phyloP scores from a whole-genome alignment of 2,888 invertebrate genomes.

The Drosophila robusta region DNA sequence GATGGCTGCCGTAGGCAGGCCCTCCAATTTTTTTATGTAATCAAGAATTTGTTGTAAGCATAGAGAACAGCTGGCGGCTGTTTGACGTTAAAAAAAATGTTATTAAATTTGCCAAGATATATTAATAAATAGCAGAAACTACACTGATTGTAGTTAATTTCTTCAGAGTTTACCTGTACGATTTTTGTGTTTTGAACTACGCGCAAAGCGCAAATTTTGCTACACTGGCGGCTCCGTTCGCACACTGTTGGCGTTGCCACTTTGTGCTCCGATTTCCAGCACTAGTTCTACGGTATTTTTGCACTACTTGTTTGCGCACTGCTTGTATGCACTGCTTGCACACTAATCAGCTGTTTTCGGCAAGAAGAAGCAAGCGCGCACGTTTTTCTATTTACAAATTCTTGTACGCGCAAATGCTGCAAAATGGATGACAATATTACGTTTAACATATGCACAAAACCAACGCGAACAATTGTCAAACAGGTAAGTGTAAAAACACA shows the following conservation, averaged over 20 bases:
- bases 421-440: slow-evolving; percentile 68
- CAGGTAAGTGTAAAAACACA: slow-evolving; percentile 46
- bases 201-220: slow-evolving; percentile 7
- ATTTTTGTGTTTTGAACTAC: slow-evolving; percentile 12
- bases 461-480: slow-evolving; percentile 39
- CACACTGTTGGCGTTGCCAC: slow-evolving; percentile 10
- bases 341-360: slow-evolving; percentile 28
- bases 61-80: slow-evolving; percentile 31
- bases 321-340: slow-evolving; percentile 20
- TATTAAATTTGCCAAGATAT: slow-evolving; percentile 59
- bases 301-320: slow-evolving; percentile 8
- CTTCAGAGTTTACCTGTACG: not conserved
- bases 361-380: slow-evolving; percentile 59
- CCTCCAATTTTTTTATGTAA: slow-evolving; percentile 51
- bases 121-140: slow-evolving; percentile 16
- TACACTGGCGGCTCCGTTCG: not conserved
- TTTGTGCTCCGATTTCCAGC: not conserved
- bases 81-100: slow-evolving; percentile 54
- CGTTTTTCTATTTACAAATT: slow-evolving; percentile 63
- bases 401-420: slow-evolving; percentile 12
- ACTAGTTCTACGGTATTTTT: not conserved
- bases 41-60: slow-evolving; percentile 45
- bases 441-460: slow-evolving; percentile 65
- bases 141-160: not conserved
- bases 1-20: slow-evolving; percentile 39